Conservation (phyloP, 2,888 invertebrate genomes). For the Caenorhabditis sp. region DNA sequence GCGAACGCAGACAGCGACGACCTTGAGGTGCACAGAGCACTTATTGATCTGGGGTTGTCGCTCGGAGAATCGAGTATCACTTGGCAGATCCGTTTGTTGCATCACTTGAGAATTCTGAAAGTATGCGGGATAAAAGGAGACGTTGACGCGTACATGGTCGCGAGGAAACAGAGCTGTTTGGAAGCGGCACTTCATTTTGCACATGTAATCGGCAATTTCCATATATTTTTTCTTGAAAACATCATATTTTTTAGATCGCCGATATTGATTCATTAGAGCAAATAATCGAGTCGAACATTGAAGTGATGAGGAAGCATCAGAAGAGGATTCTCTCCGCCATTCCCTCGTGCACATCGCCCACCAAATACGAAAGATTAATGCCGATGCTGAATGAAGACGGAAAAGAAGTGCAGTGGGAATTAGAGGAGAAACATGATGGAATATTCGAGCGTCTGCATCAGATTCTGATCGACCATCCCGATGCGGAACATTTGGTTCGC, state of each 20-base stretch:
- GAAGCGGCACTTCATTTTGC: constrained; percentile 62
- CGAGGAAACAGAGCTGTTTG: constrained; percentile 51
- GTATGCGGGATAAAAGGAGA: constrained; percentile 52
- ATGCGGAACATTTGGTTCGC: constrained; percentile 17
- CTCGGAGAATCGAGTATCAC: constrained; percentile 33
- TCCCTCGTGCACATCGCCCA: constrained; percentile 49
- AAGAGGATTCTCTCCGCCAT: constrained; percentile 45
- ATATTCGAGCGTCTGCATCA: neutral
- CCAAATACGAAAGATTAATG: constrained; percentile 48
- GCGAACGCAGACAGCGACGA: constrained; percentile 33
- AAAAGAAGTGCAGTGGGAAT: constrained; percentile 35
- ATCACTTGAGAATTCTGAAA: constrained; percentile 53
- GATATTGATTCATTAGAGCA: constrained; percentile 40
- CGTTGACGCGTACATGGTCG: constrained; percentile 56
- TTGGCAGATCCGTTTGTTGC: constrained; percentile 50
- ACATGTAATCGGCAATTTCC: constrained; percentile 57
- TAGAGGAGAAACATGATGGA: constrained; percentile 23
- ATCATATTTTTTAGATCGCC: constrained; percentile 38
- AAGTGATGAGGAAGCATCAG: constrained; percentile 29
- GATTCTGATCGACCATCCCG: constrained; percentile 25
- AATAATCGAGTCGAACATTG: constrained; percentile 47
- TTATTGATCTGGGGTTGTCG: constrained; percentile 51
- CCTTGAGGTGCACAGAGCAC: constrained; percentile 54
- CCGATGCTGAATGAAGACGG: constrained; percentile 19
- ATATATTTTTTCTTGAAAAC: neutral